Conservation (phyloP, 2,797 vertebrate genomes). For the Gymnocypris eckloni region DNA sequence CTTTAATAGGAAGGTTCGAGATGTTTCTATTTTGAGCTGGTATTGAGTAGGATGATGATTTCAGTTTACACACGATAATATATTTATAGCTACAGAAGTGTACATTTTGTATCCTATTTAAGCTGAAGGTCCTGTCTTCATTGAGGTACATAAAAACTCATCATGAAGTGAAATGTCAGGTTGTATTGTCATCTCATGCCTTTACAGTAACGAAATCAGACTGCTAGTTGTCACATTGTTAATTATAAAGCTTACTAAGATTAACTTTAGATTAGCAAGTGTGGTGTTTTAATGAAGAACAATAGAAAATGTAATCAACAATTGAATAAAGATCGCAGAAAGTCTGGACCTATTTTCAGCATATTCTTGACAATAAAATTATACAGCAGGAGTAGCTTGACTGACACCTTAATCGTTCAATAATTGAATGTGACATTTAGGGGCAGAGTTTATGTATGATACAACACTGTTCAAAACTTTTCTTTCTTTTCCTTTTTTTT, state of each 20-base stretch:
- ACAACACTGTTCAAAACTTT: background rate
- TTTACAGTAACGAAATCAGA: background rate
- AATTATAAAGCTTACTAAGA: background rate
- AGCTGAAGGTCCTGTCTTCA: background rate
- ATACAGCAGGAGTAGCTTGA: background rate
- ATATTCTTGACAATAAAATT: background rate
- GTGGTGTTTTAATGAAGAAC: background rate
- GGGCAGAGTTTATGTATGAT: background rate
- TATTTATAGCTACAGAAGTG: conserved; percentile 14
- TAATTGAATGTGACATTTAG: background rate
- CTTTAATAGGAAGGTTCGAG: conserved; percentile 36
- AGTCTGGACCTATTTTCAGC: background rate
- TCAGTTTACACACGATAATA: background rate
- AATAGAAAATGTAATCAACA: background rate
- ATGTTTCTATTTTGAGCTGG: background rate
- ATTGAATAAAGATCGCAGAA: background rate
- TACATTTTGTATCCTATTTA: background rate
- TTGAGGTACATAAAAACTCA: background rate
- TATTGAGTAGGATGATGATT: background rate
- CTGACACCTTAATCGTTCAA: background rate
- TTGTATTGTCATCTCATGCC: background rate
- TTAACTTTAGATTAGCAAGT: background rate
- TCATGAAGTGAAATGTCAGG: background rate
- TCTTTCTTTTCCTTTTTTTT: background rate
- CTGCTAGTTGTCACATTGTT: background rate